These are phyloP conservation scores for Leptosomus discolor DNA, from an alignment of 2,113 vertebrate species.

Conservation along the genomic window DNA sequence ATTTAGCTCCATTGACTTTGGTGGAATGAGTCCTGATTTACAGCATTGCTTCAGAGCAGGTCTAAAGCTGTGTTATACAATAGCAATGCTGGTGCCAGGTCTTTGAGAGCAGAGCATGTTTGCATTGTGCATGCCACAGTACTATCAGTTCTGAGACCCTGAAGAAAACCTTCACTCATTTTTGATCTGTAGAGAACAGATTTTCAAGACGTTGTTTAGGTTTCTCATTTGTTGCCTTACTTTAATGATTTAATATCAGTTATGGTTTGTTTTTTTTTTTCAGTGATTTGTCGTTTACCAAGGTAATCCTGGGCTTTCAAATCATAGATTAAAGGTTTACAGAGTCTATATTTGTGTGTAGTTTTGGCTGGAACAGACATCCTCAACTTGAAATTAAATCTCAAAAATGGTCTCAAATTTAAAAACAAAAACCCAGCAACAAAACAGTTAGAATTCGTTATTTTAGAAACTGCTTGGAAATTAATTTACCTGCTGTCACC, in stretches of 20 bases:
- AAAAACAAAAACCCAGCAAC: neutral
- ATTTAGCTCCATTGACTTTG: conserved; percentile 23
- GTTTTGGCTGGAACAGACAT: neutral
- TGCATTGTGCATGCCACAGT: neutral
- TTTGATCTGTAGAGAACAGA: neutral
- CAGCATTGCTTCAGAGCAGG: neutral
- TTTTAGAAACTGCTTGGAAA: neutral
- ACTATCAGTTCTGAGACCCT: neutral
- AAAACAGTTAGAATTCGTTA: neutral
- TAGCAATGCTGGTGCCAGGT: neutral
- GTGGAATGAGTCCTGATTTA: conserved; percentile 47
- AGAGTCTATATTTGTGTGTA: neutral
- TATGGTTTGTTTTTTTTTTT: neutral
- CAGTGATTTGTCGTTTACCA: neutral
- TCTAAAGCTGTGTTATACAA: neutral
- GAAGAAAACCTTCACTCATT: neutral
- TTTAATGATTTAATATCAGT: neutral
- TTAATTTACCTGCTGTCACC: neutral
- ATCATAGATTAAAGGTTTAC: neutral
- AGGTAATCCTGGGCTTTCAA: neutral
- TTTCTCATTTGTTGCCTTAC: neutral
- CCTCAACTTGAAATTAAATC: neutral
- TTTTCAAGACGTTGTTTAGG: neutral
- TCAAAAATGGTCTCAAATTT: neutral
- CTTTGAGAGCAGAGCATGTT: neutral